phyloP scores from a whole-genome alignment of 1,140 invertebrate species.

The fruit fly (Drosophila melanogaster) region DNA sequence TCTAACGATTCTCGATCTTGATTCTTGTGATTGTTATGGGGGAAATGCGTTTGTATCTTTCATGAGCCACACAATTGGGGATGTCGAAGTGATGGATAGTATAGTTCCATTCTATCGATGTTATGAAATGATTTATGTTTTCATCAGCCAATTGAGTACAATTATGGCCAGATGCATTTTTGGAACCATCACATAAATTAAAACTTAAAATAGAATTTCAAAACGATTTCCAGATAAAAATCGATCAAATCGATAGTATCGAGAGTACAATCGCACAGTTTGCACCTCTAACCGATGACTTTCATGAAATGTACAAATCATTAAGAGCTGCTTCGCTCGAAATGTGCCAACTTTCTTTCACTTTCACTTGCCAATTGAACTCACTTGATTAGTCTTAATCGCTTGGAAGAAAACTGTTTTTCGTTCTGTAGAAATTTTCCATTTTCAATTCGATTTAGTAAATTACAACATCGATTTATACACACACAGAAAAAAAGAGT shows the following conservation, averaged over 20 bases:
- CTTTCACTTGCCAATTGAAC: constrained; percentile 82
- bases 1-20: constrained; percentile 2
- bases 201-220: constrained; percentile 6
- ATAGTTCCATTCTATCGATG: constrained; percentile 30
- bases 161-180: neutral
- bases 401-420: constrained; percentile 63
- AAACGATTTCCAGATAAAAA: neutral
- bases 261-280: constrained; percentile 18
- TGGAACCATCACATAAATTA: neutral
- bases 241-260: constrained; percentile 18
- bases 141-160: constrained; percentile 18
- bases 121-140: constrained; percentile 25
- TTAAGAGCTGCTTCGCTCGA: constrained; percentile 42
- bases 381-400: constrained; percentile 72
- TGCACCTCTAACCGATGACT: constrained; percentile 26
- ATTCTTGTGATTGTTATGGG: constrained; percentile 22
- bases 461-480: constrained; percentile 83
- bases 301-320: constrained; percentile 27
- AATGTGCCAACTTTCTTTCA: constrained; percentile 70
- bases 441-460: constrained; percentile 61
- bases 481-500: constrained; percentile 74
- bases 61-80: constrained; percentile 41
- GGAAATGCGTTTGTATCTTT: constrained; percentile 46
- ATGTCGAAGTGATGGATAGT: constrained; percentile 29
- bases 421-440: constrained; percentile 73